A percentile compares a stretch with the other conserved stretches of the same genome.
Conservation (phyloP, 1,140 invertebrate species). For the Drosophila eugracilis region DNA sequence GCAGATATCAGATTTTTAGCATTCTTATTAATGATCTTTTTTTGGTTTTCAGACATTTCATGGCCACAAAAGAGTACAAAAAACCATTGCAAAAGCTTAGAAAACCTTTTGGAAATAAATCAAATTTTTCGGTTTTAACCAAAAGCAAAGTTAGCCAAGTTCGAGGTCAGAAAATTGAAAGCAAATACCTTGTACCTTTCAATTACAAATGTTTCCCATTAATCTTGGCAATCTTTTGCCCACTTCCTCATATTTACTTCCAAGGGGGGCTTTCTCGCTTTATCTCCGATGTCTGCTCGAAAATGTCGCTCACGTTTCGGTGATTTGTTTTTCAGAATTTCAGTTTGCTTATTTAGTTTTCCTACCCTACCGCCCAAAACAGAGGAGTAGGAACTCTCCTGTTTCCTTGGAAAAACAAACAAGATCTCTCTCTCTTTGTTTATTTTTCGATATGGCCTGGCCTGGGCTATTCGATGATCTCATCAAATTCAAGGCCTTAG, state of each 20-base stretch:
- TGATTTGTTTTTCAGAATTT: constrained; percentile 38
- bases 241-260: constrained; percentile 9
- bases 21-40: too few species aligned
- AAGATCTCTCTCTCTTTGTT: constrained; percentile 9
- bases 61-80: background rate
- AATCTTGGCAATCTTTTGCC: constrained; percentile 13
- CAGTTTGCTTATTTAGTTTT: constrained; percentile 18
- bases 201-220: constrained; percentile 25
- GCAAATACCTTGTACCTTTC: constrained; percentile 18
- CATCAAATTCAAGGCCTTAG: constrained; percentile 31
- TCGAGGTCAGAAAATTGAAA: constrained; percentile 19
- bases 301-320: constrained; percentile 23
- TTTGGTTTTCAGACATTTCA: constrained; percentile 16
- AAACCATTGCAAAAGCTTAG: background rate
- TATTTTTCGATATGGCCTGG: background rate
- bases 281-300: background rate
- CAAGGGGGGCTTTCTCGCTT: background rate
- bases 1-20: background rate
- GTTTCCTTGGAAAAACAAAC: constrained; percentile 16
- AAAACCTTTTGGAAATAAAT: constrained; percentile 21
- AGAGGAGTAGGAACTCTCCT: constrained; percentile 2
- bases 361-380: background rate
- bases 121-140: constrained; percentile 4
- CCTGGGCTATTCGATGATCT: constrained; percentile 38
- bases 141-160: background rate